Base-by-base conservation (phyloP, 2,888 invertebrate species). In the Tuberolachnus salignus region DNA sequence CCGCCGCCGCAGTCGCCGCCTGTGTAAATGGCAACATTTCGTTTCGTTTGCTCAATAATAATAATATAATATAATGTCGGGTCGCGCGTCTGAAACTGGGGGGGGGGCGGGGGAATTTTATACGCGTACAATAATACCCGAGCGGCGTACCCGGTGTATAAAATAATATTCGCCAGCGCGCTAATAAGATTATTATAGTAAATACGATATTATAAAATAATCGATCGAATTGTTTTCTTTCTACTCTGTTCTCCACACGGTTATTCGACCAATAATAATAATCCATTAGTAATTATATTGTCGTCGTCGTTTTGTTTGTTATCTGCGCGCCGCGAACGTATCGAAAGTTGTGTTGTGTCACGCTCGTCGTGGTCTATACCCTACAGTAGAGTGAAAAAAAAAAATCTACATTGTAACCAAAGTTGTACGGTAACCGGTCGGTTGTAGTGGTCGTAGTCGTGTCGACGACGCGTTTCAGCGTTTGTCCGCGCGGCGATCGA, bases 21-120 rank as follows among this genome's bases (percentile, higher is more conserved):
- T 8, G 72, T 42, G 34, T 73, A 73, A 73, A 73, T 73, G 72
- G 72, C 72, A 73, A 73, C 72, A 61, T 49, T 34, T 72, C 34
- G 21, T 73, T 61, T 51, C 49, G 61, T 51, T 61, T 51, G 61
- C 51, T 61, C 72, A 61, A 72, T 73, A 34, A 34, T 34, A 34
- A 34, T 34, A 34, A 34, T 34, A 34, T n/a, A 34, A 4, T 6
- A 34, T 34, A 34, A 34, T 34, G 61, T 61, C 72, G 51, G 72
- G 72, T 61, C 61, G 34, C 4, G n/a, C 53, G 34, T 69, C 34
- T 53, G 53, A 19, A 4, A n/a, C n/a, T n/a, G n/a, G 34, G 16
- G 55, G 42, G 44, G 55, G 42, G 55, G 42, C 34, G 44, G 19
- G 26, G 51, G 23, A 61, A 57, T n/a, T n/a, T n/a, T 34, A 8